phyloP scores from a whole-genome alignment of 2,797 vertebrate genomes.

The Anguilla megastoma region DNA sequence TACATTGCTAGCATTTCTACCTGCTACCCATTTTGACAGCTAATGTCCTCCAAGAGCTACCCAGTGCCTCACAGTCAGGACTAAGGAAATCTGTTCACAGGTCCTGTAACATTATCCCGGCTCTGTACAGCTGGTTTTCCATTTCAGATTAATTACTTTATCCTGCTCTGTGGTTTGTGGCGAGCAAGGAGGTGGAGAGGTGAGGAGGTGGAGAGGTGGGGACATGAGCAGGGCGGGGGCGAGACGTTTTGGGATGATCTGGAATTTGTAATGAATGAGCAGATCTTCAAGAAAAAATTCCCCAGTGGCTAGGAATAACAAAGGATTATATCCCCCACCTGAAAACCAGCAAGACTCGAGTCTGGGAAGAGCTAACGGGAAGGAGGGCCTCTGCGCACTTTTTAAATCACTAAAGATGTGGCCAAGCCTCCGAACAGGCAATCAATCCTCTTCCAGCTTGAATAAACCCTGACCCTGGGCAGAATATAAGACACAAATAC shows the following conservation, averaged over 20 bases:
- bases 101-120: slow-evolving; percentile 1
- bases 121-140: background rate
- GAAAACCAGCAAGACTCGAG: background rate
- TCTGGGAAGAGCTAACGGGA: background rate
- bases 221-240: background rate
- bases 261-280: background rate
- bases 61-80: background rate
- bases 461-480: background rate
- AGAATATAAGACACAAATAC: background rate
- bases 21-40: background rate
- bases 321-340: background rate
- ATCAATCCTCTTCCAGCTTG: background rate
- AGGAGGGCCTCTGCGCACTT: background rate
- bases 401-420: background rate
- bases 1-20: background rate
- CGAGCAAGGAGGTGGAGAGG: background rate
- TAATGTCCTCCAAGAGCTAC: background rate
- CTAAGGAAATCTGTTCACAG: background rate
- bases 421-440: background rate
- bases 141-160: background rate
- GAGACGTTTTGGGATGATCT: background rate
- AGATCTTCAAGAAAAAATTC: background rate
- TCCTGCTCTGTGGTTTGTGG: background rate
- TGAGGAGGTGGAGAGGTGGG: background rate
- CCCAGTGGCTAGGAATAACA: background rate